These are phyloP conservation scores for Silurus lanzhouensis DNA, from an alignment of 2,797 vertebrate genomes.

Conservation along the genomic window DNA sequence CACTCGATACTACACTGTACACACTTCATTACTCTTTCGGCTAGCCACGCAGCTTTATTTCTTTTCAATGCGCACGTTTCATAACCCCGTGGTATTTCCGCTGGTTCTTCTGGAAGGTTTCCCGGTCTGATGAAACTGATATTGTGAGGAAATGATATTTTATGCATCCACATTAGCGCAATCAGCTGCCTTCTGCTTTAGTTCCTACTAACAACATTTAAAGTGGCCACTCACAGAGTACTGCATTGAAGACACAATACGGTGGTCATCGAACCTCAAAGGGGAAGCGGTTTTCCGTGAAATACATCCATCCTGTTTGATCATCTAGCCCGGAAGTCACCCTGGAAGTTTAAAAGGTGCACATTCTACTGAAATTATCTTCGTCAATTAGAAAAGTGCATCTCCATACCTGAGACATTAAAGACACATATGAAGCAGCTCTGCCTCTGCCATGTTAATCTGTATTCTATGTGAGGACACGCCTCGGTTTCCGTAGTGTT, in stretches of 20 bases:
- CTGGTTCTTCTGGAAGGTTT: slow-evolving; percentile 5
- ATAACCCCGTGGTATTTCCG: not conserved
- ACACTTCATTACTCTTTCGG: not conserved
- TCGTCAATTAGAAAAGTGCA: not conserved
- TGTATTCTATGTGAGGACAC: too few relatives aligned
- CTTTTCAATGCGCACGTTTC: not conserved
- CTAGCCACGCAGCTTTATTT: not conserved
- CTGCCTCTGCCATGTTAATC: too few relatives aligned
- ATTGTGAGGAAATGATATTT: not conserved
- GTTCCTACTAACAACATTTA: not conserved
- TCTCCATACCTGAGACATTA: too few relatives aligned
- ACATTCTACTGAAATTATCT: not conserved
- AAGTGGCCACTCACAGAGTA: not conserved
- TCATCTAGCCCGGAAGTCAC: not conserved
- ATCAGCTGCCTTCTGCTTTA: not conserved
- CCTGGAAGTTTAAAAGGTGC: not conserved
- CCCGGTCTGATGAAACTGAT: not conserved
- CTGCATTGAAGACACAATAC: not conserved
- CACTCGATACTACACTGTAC: not conserved
- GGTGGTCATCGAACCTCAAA: not conserved
- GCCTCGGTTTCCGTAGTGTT: too few relatives aligned
- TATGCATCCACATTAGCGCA: not conserved
- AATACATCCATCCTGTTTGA: not conserved
- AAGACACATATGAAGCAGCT: too few relatives aligned
- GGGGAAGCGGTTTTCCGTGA: not conserved